Evolutionary conservation across 92 coral and sea anemone species (phyloP).

Genomic region (Porites rus): DNA sequence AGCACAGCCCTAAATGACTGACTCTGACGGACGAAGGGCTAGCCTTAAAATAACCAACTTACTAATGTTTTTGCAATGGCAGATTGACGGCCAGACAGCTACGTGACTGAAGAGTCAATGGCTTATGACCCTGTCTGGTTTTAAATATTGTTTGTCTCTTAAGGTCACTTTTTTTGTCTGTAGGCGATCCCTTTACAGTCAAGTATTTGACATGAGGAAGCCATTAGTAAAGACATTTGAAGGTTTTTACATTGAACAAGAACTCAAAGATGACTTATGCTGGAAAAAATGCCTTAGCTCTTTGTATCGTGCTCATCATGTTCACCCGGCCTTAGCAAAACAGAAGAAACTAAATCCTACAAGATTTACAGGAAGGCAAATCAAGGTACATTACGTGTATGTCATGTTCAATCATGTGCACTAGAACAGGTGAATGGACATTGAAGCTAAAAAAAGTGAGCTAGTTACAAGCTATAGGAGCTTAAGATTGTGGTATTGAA

Average conservation of each 20-base stretch:
- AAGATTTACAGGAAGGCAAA: constrained; percentile 45
- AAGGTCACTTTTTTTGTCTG: background rate
- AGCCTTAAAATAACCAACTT: too few species aligned
- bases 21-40: too few species aligned
- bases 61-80: too few species aligned
- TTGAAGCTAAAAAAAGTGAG: too few species aligned
- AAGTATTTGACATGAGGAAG: constrained; percentile 84
- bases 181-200: constrained; percentile 88
- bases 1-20: too few species aligned
- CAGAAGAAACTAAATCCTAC: constrained; percentile 34
- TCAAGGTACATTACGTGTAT: constrained; percentile 34
- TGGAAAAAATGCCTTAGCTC: constrained; percentile 84
- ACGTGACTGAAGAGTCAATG: background rate
- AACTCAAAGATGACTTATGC: constrained; percentile 58
- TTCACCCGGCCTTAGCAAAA: constrained; percentile 58
- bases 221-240: constrained; percentile 64
- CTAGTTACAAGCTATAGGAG: too few species aligned
- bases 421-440: background rate
- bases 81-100: too few species aligned
- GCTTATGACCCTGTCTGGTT: too few species aligned
- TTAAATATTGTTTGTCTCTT: too few species aligned
- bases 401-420: background rate
- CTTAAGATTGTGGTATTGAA: too few species aligned
- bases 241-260: constrained; percentile 75
- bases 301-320: constrained; percentile 84